A percentile compares a stretch with the other conserved stretches of the same genome.
Evolutionary conservation across 2,113 vertebrate genomes (phyloP).

Genomic region (Ibidorhyncha struthersii): DNA sequence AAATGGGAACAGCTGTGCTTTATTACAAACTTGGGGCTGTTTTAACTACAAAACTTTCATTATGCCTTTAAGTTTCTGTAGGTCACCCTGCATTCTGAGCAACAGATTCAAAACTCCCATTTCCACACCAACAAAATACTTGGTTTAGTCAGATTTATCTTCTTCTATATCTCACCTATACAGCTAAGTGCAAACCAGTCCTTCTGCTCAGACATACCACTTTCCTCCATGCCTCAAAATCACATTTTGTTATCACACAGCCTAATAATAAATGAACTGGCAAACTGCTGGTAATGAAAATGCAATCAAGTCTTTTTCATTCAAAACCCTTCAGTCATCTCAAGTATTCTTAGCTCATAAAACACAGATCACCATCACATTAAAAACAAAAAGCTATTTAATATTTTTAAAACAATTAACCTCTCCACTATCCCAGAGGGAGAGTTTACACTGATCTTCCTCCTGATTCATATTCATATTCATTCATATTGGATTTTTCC

Average conservation of each 20-base stretch:
- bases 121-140: neutral
- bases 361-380: neutral
- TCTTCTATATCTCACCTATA: neutral
- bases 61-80: constrained; percentile 1
- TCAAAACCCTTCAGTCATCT: neutral
- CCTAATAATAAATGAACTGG: neutral
- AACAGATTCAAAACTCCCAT: neutral
- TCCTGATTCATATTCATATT: neutral
- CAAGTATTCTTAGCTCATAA: neutral
- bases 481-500: no score
- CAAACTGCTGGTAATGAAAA: neutral
- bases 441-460: neutral
- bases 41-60: constrained; percentile 31
- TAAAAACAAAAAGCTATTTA: neutral
- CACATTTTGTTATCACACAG: neutral
- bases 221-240: neutral
- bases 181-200: neutral
- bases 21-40: constrained; percentile 21
- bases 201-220: neutral
- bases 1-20: constrained; percentile 38
- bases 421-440: neutral
- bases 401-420: neutral
- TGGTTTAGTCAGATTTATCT: neutral
- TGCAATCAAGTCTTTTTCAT: neutral
- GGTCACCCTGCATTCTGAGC: neutral